phyloP scores from a whole-genome alignment of 2,113 vertebrate genomes.

The Felis chaus region DNA sequence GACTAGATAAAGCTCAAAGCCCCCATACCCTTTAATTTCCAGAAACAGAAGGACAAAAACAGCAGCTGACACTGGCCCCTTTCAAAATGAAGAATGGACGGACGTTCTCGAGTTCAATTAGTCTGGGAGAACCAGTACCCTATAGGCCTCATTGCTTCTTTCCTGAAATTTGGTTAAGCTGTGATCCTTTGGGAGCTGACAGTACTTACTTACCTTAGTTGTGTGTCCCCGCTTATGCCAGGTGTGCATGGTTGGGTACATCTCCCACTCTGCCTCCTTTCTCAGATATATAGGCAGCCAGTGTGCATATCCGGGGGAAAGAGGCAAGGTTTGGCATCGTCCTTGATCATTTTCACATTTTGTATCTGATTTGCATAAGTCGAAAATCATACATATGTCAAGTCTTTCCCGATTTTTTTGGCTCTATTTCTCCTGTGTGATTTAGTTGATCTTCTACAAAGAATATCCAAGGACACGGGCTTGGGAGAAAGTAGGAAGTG shows the following conservation, averaged over 20 bases:
- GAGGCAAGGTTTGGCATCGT: not conserved
- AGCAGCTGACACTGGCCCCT: not conserved
- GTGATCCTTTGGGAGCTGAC: not conserved
- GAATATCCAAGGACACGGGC: not conserved
- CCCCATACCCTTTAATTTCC: not conserved
- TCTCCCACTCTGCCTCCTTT: not conserved
- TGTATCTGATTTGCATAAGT: not conserved
- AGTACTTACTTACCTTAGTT: not conserved
- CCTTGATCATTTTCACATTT: not conserved
- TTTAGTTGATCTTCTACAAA: not conserved
- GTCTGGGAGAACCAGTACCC: not conserved
- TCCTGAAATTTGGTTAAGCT: not conserved
- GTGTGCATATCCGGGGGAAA: not conserved
- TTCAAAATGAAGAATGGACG: not conserved
- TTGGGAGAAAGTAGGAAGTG: conserved; percentile 9
- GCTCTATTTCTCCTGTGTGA: not conserved
- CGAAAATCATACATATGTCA: not conserved
- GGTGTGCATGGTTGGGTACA: not conserved
- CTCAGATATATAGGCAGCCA: not conserved
- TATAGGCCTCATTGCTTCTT: not conserved
- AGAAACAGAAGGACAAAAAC: not conserved
- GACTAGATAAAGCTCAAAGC: not conserved
- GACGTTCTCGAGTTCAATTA: not conserved
- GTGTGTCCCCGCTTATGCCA: not conserved
- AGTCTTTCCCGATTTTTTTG: not conserved